Evolutionary conservation across 1,140 invertebrate species (phyloP).

Genomic region (Sesamia nonagrioides): DNA sequence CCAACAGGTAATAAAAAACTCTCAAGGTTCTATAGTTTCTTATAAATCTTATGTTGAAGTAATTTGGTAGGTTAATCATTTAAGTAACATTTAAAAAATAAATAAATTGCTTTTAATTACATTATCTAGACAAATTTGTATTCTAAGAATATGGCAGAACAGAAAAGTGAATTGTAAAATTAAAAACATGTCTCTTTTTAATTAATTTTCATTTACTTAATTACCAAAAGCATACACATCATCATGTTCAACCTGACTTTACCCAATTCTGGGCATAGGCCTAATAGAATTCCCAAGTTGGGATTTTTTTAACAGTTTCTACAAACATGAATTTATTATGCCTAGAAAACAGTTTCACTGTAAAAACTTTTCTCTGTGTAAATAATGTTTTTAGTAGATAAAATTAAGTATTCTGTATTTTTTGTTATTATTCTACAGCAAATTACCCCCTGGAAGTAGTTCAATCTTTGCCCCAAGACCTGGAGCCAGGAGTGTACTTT

Average conservation of each 20-base stretch:
- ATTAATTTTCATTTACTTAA: neutral
- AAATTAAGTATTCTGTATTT: too few relatives aligned
- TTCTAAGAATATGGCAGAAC: neutral
- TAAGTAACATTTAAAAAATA: neutral
- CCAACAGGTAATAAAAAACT: conserved; percentile 92
- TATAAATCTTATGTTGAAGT: neutral
- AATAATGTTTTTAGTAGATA: too few relatives aligned
- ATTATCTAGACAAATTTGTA: neutral
- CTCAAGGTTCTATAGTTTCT: conserved; percentile 1
- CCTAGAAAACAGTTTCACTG: too few relatives aligned
- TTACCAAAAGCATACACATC: neutral
- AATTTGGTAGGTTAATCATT: neutral
- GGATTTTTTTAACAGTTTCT: too few relatives aligned
- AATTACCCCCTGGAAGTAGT: conserved; percentile 95
- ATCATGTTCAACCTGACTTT: neutral
- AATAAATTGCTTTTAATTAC: neutral
- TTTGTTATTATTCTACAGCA: conserved; percentile 88
- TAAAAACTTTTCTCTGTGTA: too few relatives aligned
- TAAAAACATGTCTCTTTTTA: too few relatives aligned
- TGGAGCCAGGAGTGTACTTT: conserved; percentile 96
- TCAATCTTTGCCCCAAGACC: conserved; percentile 91
- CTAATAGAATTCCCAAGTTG: too few relatives aligned
- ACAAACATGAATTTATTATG: too few relatives aligned
- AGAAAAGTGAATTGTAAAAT: too few relatives aligned
- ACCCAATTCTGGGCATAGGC: neutral